Evolutionary conservation across 2,797 vertebrate genomes (phyloP).

Genomic region (Liasis olivaceus): DNA sequence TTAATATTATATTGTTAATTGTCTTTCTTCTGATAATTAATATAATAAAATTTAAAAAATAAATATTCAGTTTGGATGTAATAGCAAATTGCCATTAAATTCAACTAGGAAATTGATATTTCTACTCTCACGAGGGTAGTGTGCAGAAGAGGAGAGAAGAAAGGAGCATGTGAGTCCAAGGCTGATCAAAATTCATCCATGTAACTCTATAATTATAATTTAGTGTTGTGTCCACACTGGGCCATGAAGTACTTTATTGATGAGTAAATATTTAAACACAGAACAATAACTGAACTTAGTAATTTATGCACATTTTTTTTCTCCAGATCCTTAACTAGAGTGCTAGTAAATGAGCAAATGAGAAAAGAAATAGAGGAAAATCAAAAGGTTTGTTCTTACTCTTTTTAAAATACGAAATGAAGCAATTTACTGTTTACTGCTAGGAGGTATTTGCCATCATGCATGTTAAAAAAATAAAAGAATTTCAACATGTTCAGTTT

Average conservation of each 20-base stretch:
- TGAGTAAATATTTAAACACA: not conserved
- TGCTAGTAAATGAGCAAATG: slow-evolving; percentile 89
- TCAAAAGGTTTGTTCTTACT: slow-evolving; percentile 87
- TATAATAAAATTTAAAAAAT: too few species aligned
- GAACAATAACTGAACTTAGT: not conserved
- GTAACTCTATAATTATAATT: not conserved
- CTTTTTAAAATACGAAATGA: slow-evolving; percentile 16
- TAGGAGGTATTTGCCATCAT: not conserved
- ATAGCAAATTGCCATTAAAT: not conserved
- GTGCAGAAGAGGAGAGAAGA: not conserved
- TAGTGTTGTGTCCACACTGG: not conserved
- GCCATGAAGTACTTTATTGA: not conserved
- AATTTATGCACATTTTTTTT: slow-evolving; percentile 68
- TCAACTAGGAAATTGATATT: not conserved
- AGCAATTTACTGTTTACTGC: not conserved
- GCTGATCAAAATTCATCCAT: not conserved
- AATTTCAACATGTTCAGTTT: not conserved
- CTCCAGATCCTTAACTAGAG: slow-evolving; percentile 91
- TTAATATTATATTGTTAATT: too few species aligned
- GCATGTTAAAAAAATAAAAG: not conserved
- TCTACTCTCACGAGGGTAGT: not conserved
- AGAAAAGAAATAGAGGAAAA: slow-evolving; percentile 94
- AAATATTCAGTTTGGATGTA: not conserved
- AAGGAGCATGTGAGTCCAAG: not conserved
- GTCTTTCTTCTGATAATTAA: too few species aligned